Evolutionary conservation across 2,113 vertebrate genomes (phyloP), one percentile per base, ranked within the genome.

Genomic region (Dicaeum eximium): DNA sequence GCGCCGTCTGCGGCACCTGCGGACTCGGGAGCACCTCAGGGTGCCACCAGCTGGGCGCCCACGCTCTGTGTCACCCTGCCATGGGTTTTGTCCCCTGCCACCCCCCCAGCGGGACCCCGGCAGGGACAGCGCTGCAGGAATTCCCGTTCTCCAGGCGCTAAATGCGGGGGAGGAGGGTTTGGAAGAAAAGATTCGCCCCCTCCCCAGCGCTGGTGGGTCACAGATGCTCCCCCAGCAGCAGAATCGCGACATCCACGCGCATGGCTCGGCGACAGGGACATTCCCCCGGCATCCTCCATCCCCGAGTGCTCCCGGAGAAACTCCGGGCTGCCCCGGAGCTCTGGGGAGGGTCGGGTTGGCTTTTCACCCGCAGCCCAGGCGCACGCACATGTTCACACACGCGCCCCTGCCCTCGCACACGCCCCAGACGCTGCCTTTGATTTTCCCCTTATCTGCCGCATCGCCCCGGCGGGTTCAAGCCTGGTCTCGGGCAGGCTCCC

Each of bases 211-310:
- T 37, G 50, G 0, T 1, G 80, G n/a, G 65, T 40, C 54, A 24
- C 62, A 30, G 62, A 22, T 7, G 25, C 20, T 57, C 72, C 37
- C 45, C n/a, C 56, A 48, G 79, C 38, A 50, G 31, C 71, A 3
- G 20, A 17, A 51, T 82, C 3, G 4, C 9, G 10, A 7, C 28
- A 5, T 11, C 31, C 28, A 5, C 50, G 4, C 0, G 15, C 8
- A 1, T 0, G 8, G 30, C 30, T 5, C 0, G 1, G 60, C 21
- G 60, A 66, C 45, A 19, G 0, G 0, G 17, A 7, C 54, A n/a
- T 74, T 14, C 18, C 10, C 15, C 17, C 1, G 2, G 30, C 54
- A 18, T 9, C 14, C 30, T 17, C 65, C 35, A 13, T 4, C 42
- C 37, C 75, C 1, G 0, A 1, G 1, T 0, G 35, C 38, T 44